phyloP scores from a whole-genome alignment of 2,113 vertebrate species.

The Helogale parvula region DNA sequence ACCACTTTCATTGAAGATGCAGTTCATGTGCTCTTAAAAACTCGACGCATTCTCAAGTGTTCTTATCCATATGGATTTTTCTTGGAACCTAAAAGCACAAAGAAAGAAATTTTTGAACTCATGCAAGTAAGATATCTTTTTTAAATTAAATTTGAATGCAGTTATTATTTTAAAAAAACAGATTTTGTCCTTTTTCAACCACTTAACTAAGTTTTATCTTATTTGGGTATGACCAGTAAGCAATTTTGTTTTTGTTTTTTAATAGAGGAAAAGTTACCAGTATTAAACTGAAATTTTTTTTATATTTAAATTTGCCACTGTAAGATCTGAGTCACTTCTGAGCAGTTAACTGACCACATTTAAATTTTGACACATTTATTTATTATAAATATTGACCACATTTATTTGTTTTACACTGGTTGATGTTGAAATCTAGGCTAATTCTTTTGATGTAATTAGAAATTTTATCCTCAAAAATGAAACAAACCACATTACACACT shows the following conservation, averaged over 20 bases:
- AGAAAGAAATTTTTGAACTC: constrained; percentile 99
- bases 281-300: constrained; percentile 50
- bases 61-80: constrained; percentile 99
- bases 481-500: constrained; percentile 1
- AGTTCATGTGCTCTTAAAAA: constrained; percentile 97
- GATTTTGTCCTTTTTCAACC: constrained; percentile 45
- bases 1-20: constrained; percentile 99
- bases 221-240: constrained; percentile 22
- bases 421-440: constrained; percentile 22
- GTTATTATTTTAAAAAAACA: constrained; percentile 34
- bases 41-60: constrained; percentile 98
- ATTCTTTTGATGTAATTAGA: background rate
- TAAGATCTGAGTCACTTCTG: background rate
- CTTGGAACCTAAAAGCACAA: constrained; percentile 99
- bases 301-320: constrained; percentile 11
- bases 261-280: constrained; percentile 13
- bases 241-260: constrained; percentile 59
- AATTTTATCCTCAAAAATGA: constrained; percentile 38
- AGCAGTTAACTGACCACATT: background rate
- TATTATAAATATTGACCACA: too few relatives aligned
- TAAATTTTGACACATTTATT: too few relatives aligned
- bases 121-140: constrained; percentile 93
- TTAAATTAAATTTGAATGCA: constrained; percentile 33
- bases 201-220: background rate
- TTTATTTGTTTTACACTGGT: constrained; percentile 29